A percentile compares a stretch with the other conserved stretches of the same genome.
Conservation (phyloP, 2,888 invertebrate species). For the Ochlodes sylvanus region DNA sequence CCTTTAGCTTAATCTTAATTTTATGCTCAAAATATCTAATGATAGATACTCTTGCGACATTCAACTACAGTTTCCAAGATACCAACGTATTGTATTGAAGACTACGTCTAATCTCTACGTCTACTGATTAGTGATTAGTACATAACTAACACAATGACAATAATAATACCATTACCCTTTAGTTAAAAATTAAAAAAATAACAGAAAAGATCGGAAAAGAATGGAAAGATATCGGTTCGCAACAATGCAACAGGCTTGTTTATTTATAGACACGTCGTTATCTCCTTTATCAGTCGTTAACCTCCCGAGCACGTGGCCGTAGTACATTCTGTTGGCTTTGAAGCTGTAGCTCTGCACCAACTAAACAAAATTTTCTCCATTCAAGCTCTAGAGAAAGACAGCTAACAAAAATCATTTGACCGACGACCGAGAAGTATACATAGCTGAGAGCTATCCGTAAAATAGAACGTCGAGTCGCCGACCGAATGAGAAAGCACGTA, state of each 20-base stretch:
- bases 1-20: too few relatives aligned
- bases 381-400: conserved; percentile 85
- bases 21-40: too few relatives aligned
- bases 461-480: conserved; percentile 78
- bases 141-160: not conserved
- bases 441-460: conserved; percentile 84
- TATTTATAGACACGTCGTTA: conserved; percentile 75
- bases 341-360: conserved; percentile 83
- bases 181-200: not conserved
- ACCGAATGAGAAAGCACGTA: conserved; percentile 69
- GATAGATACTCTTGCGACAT: too few relatives aligned
- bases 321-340: conserved; percentile 81
- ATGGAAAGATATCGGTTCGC: conserved; percentile 10
- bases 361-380: conserved; percentile 80
- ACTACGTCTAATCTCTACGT: too few relatives aligned
- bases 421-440: conserved; percentile 85
- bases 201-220: conserved; percentile 7
- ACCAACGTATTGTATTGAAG: too few relatives aligned
- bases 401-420: conserved; percentile 82
- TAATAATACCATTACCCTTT: not conserved
- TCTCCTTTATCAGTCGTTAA: conserved; percentile 81
- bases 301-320: conserved; percentile 78
- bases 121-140: too few relatives aligned
- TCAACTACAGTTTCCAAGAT: too few relatives aligned
- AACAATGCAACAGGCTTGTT: conserved; percentile 53